Evolutionary conservation across 2,113 vertebrate species (phyloP).

Genomic region (Aviceda subcristata): DNA sequence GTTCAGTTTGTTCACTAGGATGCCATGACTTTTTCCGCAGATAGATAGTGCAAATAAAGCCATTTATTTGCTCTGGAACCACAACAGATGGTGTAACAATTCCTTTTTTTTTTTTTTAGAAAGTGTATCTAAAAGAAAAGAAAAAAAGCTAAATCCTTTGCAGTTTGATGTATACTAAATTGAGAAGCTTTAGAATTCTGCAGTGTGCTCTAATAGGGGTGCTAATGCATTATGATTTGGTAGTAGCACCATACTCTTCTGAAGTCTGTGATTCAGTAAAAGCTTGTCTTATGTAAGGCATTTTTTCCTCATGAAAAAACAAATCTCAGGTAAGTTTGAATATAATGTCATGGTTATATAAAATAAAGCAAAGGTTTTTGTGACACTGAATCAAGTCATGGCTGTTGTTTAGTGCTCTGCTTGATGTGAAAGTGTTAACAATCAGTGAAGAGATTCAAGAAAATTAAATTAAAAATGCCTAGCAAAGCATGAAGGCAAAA

Average conservation of each 20-base stretch:
- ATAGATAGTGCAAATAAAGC: neutral
- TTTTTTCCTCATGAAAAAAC: neutral
- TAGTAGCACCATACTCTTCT: neutral
- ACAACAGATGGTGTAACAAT: neutral
- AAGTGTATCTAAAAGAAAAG: neutral
- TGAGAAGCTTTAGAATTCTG: neutral
- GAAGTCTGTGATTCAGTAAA: neutral
- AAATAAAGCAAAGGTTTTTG: neutral
- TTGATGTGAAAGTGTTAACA: neutral
- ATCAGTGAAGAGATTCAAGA: neutral
- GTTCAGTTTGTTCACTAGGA: neutral
- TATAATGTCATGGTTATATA: neutral
- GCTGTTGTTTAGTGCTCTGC: neutral
- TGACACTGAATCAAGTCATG: neutral
- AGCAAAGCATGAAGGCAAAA: neutral
- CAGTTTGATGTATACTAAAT: neutral
- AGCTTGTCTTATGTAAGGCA: neutral
- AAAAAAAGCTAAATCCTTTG: neutral
- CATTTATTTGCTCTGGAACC: neutral
- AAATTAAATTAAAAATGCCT: neutral
- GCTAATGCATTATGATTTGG: neutral
- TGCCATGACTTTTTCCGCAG: neutral
- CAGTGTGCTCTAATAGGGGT: neutral
- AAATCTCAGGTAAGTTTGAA: neutral
- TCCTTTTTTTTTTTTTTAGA: neutral